Evolutionary conservation across 2,113 vertebrate species (phyloP).

Genomic region (Mungos mungo): DNA sequence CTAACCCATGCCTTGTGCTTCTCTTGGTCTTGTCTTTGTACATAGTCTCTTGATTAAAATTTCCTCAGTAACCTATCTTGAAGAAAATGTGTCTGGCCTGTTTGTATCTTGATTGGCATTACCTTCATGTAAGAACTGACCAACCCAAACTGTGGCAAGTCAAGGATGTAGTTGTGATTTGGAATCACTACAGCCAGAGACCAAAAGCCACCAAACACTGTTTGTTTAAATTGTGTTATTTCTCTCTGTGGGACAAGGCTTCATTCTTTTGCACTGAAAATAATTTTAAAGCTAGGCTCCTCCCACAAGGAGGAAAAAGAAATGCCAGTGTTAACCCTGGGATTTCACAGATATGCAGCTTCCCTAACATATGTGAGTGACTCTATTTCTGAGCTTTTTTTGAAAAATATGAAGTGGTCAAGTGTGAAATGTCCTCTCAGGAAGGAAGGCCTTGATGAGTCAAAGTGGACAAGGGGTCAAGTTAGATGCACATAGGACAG

Average conservation of each 20-base stretch:
- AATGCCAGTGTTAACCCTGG: background rate
- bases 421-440: background rate
- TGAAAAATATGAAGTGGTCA: background rate
- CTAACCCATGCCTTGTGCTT: background rate
- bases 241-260: background rate
- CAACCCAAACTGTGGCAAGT: background rate
- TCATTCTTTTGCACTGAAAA: background rate
- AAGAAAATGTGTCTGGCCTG: background rate
- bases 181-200: background rate
- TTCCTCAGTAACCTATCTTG: background rate
- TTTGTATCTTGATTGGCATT: background rate
- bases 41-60: background rate
- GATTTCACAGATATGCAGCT: accelerated
- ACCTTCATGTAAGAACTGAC: background rate
- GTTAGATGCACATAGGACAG: background rate
- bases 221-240: background rate
- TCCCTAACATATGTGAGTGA: background rate
- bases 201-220: background rate
- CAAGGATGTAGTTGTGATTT: background rate
- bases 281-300: background rate
- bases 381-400: background rate
- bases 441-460: too few relatives aligned
- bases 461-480: background rate
- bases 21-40: background rate
- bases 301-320: background rate